These are phyloP conservation scores for Ploceus nigricollis DNA, from an alignment of 2,113 vertebrate species.

Conservation along the genomic window DNA sequence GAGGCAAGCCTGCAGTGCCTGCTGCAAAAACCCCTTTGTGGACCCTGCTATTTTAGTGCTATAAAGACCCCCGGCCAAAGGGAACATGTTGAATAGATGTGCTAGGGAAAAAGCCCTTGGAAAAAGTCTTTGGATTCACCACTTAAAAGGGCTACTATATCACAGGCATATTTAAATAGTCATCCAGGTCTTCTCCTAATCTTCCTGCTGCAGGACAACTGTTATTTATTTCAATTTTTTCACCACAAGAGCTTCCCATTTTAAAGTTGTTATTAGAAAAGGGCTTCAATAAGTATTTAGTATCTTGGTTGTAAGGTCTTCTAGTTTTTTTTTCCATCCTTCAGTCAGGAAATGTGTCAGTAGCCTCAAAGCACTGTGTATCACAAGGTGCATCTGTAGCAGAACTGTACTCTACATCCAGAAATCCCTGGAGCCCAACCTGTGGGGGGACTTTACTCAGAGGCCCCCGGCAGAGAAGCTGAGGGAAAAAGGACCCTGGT, in stretches of 20 bases:
- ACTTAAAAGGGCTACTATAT: background rate
- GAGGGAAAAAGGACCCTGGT: background rate
- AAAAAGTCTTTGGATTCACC: background rate
- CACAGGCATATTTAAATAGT: background rate
- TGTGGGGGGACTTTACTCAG: background rate
- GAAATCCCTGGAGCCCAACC: background rate
- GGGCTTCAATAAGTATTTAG: background rate
- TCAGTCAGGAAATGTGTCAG: background rate
- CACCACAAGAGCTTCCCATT: background rate
- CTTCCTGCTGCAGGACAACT: background rate
- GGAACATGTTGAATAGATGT: constrained; percentile 14
- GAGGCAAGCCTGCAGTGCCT: background rate
- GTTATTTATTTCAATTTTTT: background rate
- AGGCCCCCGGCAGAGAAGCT: background rate
- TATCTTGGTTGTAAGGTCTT: background rate
- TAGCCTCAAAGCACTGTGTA: background rate
- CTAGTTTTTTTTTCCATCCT: background rate
- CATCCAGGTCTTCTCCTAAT: background rate
- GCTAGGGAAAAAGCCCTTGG: background rate
- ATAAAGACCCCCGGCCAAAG: constrained; percentile 3
- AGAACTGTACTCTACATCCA: background rate
- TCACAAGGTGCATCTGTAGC: background rate
- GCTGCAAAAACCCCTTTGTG: constrained; percentile 4
- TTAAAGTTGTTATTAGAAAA: background rate
- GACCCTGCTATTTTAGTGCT: background rate